phyloP scores from a whole-genome alignment of 1,140 invertebrate genomes.

The Brachionus koreanus region DNA sequence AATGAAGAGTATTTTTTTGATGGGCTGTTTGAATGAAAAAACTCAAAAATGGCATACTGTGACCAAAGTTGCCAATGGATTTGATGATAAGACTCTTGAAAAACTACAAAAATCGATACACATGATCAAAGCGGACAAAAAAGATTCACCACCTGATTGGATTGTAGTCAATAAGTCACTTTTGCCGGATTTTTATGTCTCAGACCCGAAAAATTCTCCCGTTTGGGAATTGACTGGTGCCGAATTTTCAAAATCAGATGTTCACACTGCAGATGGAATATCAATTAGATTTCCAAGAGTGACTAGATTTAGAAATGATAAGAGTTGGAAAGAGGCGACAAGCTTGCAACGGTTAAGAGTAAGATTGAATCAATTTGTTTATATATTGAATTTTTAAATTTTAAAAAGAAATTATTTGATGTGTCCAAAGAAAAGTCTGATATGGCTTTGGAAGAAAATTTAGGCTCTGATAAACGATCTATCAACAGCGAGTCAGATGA shows the following conservation, averaged over 20 bases:
- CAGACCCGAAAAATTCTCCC: slow-evolving; percentile 75
- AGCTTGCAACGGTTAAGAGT: slow-evolving; percentile 68
- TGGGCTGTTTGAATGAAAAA: slow-evolving; percentile 75
- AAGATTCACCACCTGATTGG: slow-evolving; percentile 72
- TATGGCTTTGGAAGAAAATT: slow-evolving; percentile 45
- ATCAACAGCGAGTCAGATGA: not conserved
- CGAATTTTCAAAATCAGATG: slow-evolving; percentile 78
- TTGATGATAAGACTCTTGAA: slow-evolving; percentile 77
- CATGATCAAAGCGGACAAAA: slow-evolving; percentile 77
- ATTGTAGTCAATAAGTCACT: slow-evolving; percentile 75
- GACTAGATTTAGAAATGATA: slow-evolving; percentile 75
- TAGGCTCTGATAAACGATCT: not conserved
- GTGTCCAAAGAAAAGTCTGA: slow-evolving; percentile 8
- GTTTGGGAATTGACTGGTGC: slow-evolving; percentile 91
- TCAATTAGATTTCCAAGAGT: slow-evolving; percentile 87
- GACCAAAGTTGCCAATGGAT: slow-evolving; percentile 72
- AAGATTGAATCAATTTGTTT: not conserved
- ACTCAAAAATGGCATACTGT: slow-evolving; percentile 76
- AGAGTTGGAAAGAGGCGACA: slow-evolving; percentile 77
- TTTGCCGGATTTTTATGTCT: slow-evolving; percentile 80
- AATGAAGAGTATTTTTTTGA: slow-evolving; percentile 84
- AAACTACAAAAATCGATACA: slow-evolving; percentile 70
- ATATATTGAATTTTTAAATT: not conserved
- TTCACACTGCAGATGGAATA: slow-evolving; percentile 83
- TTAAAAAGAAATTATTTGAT: slow-evolving; percentile 47